Evolutionary conservation across 2,797 vertebrate species (phyloP).

Genomic region (Buphagus erythrorhynchus): DNA sequence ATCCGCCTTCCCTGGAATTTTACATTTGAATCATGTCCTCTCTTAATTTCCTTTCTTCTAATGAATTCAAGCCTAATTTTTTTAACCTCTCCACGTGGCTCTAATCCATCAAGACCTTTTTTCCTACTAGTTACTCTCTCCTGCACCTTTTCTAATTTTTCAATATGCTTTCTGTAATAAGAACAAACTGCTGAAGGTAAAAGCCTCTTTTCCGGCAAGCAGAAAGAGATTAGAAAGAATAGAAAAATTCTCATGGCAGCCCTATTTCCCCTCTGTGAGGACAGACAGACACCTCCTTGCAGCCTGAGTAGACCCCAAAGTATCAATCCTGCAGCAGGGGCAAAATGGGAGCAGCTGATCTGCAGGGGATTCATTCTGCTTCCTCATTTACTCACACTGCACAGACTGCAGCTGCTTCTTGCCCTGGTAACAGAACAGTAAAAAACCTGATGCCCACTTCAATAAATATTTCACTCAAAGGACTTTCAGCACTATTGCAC

Average conservation of each 20-base stretch:
- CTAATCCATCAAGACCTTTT: background rate
- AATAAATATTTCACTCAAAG: background rate
- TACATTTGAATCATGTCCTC: constrained; percentile 17
- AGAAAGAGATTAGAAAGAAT: background rate
- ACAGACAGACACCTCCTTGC: background rate
- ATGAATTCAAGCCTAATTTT: constrained; percentile 38
- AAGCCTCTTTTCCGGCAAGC: background rate
- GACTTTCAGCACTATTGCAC: background rate
- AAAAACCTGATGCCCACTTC: background rate
- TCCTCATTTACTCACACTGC: background rate
- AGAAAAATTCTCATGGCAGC: background rate
- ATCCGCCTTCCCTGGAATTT: background rate
- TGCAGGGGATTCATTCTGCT: background rate
- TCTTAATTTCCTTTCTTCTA: constrained; percentile 4
- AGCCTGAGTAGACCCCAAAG: background rate
- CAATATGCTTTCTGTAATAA: constrained; percentile 14
- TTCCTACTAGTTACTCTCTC: background rate
- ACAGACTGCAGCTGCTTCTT: background rate
- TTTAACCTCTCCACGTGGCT: background rate
- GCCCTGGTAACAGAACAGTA: background rate
- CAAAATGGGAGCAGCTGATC: background rate
- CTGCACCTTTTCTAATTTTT: constrained; percentile 25
- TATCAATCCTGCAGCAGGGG: background rate
- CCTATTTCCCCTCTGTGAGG: background rate
- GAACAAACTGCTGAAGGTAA: constrained; percentile 25